Base-by-base conservation (phyloP, 2,113 vertebrate genomes). In the Dipodomys ordii region DNA sequence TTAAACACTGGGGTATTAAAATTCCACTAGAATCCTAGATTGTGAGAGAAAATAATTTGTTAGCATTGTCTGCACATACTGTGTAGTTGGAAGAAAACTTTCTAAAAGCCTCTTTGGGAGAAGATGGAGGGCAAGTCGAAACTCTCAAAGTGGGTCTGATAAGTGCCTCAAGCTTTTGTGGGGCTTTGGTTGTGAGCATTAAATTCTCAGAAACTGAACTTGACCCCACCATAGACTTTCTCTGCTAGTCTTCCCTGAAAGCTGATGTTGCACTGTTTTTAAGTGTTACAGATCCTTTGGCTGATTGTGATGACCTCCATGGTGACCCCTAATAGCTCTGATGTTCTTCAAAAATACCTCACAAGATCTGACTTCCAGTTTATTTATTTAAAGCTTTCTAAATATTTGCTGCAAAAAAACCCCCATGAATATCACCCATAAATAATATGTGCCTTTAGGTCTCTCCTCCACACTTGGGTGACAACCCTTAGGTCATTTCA, bases 371-470 rank as follows among this genome's bases (percentile, higher is more conserved):
- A 7, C 39, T 57, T 7, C 39, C 30, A 10, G 25, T 91, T 64
- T 64, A 13, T 57, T 90, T 68, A 65, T 71, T 44, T 64, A 76
- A 93, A 86, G 25, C 78, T 90, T 49, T 65, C 87, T 76, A 32
- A n/a, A 16, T 57, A 53, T n/a, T 35, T 65, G 57, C 69, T 65
- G 1, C 23, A 2, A 65, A 27, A 62, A 25, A 73, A 73, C 28
- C 62, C 83, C 67, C 62, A 62, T 27, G 22, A 68, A 79, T 68
- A 62, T 62, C n/a, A 53, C 22, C 32, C 10, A 8, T 19, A 32
- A 92, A 89, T 4, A 18, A 11, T n/a, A 4, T 8, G 5, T 71
- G 39, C 53, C 18, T 79, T 84, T 68, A 74, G 53, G 62, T 30
- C 32, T 15, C 25, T 74, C 82, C 39, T 76, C 13, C 62, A 57